phyloP scores from a whole-genome alignment of 1,140 invertebrate species.

The Drosophila saltans region DNA sequence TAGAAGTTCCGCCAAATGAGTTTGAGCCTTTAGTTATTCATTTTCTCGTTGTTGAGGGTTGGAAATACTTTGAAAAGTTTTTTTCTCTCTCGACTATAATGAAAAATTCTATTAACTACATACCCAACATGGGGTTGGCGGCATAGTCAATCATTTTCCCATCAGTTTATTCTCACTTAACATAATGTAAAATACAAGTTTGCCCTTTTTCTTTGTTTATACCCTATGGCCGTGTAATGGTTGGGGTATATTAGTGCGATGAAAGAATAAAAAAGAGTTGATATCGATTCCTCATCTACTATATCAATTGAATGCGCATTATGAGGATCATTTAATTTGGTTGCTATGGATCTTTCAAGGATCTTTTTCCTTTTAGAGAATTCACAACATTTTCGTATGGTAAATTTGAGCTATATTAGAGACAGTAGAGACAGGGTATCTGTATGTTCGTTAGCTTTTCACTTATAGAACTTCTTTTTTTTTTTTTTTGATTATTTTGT shows the following conservation, averaged over 20 bases:
- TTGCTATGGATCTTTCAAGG: too few relatives aligned
- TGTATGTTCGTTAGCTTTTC: not conserved
- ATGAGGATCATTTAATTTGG: too few relatives aligned
- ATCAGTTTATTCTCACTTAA: constrained; percentile 28
- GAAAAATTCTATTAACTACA: constrained; percentile 18
- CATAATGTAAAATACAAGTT: constrained; percentile 27
- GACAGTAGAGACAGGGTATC: not conserved
- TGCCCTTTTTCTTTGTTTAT: constrained; percentile 7
- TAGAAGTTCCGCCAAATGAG: constrained; percentile 8
- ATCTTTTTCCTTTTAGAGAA: too few relatives aligned
- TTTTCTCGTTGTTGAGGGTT: constrained; percentile 5
- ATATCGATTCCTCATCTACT: too few relatives aligned
- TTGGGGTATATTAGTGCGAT: not conserved
- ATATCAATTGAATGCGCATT: too few relatives aligned
- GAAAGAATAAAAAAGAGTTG: too few relatives aligned
- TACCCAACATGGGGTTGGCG: not conserved
- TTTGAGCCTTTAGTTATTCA: constrained; percentile 11
- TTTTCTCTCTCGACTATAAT: not conserved
- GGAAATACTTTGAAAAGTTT: constrained; percentile 1
- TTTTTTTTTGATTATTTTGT: constrained; percentile 9
- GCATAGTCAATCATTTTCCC: constrained; percentile 28
- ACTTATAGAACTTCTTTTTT: not conserved
- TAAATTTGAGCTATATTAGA: too few relatives aligned
- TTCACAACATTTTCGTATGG: too few relatives aligned
- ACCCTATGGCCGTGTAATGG: too few relatives aligned